phyloP scores from a whole-genome alignment of 2,113 vertebrate genomes.

The Passerina amoena region DNA sequence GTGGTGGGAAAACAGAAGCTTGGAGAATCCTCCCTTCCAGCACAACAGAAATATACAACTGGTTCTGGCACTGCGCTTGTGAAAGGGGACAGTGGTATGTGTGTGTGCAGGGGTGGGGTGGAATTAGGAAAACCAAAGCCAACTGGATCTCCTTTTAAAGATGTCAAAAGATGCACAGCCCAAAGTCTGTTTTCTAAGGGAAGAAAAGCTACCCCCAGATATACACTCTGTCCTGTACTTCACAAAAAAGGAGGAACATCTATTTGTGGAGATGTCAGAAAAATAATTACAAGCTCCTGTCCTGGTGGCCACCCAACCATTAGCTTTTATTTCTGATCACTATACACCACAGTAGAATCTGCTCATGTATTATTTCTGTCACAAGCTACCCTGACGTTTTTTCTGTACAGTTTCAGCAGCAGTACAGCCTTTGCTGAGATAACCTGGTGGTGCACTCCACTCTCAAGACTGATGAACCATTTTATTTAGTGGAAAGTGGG shows the following conservation, averaged over 20 bases:
- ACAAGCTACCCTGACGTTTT: background rate
- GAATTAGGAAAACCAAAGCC: background rate
- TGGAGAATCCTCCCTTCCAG: background rate
- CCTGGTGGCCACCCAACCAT: background rate
- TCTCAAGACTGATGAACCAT: background rate
- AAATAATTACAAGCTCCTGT: background rate
- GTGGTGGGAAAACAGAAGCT: background rate
- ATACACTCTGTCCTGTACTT: background rate
- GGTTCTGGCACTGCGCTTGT: background rate
- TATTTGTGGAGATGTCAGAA: background rate
- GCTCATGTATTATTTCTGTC: background rate
- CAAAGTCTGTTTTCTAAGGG: background rate
- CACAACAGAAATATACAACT: background rate
- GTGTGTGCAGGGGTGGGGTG: rapidly evolving
- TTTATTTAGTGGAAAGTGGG: background rate
- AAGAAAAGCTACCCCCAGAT: background rate
- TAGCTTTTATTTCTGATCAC: background rate
- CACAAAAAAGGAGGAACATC: background rate
- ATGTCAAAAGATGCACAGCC: background rate
- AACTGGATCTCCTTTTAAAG: background rate
- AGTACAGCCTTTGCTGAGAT: background rate
- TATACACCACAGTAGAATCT: background rate
- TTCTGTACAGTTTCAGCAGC: background rate
- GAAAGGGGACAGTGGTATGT: background rate
- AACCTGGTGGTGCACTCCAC: background rate